Evolutionary conservation across 2,888 invertebrate genomes (phyloP), one percentile per base, ranked within the genome.

Genomic region (Drosophila nigritarsus): DNA sequence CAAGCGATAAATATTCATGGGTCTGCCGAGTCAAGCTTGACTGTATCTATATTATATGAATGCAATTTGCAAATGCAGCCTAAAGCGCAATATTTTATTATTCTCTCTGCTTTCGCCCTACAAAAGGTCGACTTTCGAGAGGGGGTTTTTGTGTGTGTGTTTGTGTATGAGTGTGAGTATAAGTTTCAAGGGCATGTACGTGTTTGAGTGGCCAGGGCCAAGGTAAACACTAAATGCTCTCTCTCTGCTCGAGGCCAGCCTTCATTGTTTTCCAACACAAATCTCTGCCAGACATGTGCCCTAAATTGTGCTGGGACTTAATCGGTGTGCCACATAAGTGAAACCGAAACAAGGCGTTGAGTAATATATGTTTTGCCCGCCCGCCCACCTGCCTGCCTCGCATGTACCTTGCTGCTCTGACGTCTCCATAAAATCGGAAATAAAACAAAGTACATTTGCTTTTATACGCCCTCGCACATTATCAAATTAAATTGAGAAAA

Each of bases 1-100:
- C 88, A 78, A 66, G 89, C 71, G 87, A 88, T 85, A 88, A 90
- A 90, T 85, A 87, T 89, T 89, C 86, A 89, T 87, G 68, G 72
- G 66, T 32, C 38, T 40, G 38, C 15, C 30, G 55, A 49, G 58
- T 40, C 53, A 55, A 50, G 49, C 55, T 54, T 75, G 15, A 4
- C 45, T 24, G 15, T 24, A 4, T 24, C 45, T 15, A 24, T 24
- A 15, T 45, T 66, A 68, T 70, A 68, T 70, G 67, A 66, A 72
- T 85, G 83, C 86, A 88, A 61, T 65, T 73, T 70, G 58, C 58
- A 72, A 75, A 50, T 88, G 80, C 70, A 80, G 58, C 65, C 62
- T 75, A 45, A 67, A 38, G 27, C 64, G 73, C 80, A 67, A 82
- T 75, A 71, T 58, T 29, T 13, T 56, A 18, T 7, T 29, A 18